Conservation (phyloP, 2,797 vertebrate species). For the Pampus argenteus region DNA sequence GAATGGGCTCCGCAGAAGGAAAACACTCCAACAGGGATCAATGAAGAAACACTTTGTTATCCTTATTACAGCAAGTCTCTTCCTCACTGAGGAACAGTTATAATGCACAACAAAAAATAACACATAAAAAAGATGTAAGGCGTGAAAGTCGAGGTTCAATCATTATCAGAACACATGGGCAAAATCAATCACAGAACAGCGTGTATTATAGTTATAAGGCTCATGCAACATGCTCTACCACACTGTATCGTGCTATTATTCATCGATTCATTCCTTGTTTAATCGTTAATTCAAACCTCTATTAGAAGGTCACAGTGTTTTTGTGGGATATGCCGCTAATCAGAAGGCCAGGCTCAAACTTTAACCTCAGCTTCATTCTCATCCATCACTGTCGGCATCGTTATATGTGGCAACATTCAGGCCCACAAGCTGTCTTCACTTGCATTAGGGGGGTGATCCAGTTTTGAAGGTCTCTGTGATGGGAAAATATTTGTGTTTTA, state of each 20-base stretch:
- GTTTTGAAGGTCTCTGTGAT: slow-evolving; percentile 18
- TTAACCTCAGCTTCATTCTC: background rate
- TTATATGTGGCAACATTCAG: background rate
- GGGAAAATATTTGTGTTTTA: slow-evolving; percentile 47
- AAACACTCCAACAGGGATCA: slow-evolving; percentile 1
- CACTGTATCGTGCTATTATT: background rate
- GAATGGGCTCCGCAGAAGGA: background rate
- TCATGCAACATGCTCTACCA: background rate
- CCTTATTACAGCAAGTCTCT: background rate
- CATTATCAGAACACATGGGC: background rate
- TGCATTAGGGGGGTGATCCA: background rate
- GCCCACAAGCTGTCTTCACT: background rate
- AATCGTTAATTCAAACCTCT: background rate
- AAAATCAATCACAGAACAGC: background rate
- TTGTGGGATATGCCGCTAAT: background rate
- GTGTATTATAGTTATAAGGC: background rate
- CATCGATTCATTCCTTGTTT: background rate
- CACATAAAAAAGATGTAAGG: background rate
- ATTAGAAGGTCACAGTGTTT: background rate
- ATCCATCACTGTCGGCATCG: background rate
- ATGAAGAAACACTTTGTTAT: background rate
- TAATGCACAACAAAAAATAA: background rate
- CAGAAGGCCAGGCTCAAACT: background rate
- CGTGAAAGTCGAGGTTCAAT: background rate
- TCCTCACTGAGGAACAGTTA: background rate